phyloP scores from a whole-genome alignment of 2,113 vertebrate species.

The Nyctibius bracteatus region DNA sequence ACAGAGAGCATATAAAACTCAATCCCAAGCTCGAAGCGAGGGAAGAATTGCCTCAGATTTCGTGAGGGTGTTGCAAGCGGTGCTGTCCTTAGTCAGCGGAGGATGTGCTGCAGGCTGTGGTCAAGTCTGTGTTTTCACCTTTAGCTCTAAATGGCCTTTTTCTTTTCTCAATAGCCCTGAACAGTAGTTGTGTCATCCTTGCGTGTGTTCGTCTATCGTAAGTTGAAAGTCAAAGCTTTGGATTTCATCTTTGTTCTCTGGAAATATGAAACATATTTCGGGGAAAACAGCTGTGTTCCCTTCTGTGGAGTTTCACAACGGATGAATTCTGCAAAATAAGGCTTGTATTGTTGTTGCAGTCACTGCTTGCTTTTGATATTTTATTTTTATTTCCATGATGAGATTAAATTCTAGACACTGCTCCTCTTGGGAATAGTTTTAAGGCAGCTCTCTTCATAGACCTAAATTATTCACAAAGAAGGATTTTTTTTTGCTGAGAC shows the following conservation, averaged over 20 bases:
- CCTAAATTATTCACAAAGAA: slow-evolving; percentile 22
- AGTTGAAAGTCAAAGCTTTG: background rate
- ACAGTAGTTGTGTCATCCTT: slow-evolving; percentile 31
- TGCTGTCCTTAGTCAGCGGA: background rate
- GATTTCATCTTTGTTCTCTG: background rate
- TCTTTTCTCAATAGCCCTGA: background rate
- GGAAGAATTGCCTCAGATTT: background rate
- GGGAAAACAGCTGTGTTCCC: slow-evolving; percentile 38
- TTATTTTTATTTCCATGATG: slow-evolving; percentile 42
- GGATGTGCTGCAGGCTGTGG: background rate
- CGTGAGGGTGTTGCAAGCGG: background rate
- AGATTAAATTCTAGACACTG: slow-evolving; percentile 33
- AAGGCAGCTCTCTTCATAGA: slow-evolving; percentile 3
- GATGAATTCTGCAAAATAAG: slow-evolving; percentile 5
- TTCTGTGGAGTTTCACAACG: slow-evolving; percentile 1
- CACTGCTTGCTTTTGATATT: background rate
- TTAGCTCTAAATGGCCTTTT: background rate
- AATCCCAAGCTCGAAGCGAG: background rate
- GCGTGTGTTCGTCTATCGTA: background rate
- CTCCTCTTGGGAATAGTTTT: slow-evolving; percentile 6
- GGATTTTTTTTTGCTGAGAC: background rate
- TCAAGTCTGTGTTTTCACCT: background rate
- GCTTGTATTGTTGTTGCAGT: slow-evolving; percentile 16
- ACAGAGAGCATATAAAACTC: background rate
- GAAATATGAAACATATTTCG: slow-evolving; percentile 16